These are phyloP conservation scores for Leptopilina clavipes DNA, from an alignment of 1,140 invertebrate genomes.

Conservation along the genomic window DNA sequence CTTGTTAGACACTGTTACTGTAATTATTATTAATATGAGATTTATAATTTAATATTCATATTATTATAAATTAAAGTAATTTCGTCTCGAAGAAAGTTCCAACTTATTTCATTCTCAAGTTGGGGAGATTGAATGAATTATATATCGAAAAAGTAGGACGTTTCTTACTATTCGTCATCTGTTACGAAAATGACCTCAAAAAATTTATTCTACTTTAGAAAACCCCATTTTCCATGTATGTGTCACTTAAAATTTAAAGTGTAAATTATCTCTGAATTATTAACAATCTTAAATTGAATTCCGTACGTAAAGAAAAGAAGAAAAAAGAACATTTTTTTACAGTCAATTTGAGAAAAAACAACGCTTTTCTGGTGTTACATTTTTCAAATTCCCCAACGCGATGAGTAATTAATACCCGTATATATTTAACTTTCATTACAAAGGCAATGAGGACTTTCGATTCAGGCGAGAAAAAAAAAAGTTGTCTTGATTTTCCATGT, in stretches of 20 bases:
- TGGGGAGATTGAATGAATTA: background rate
- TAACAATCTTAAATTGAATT: no score
- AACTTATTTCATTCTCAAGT: background rate
- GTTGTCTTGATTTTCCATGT: background rate
- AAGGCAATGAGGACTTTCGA: background rate
- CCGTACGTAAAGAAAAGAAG: background rate
- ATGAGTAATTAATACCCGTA: slow-evolving; percentile 2
- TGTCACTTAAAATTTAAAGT: background rate
- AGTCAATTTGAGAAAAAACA: background rate
- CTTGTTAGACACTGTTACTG: no score
- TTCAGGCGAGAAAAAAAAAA: background rate
- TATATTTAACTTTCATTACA: background rate
- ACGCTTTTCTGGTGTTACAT: no score
- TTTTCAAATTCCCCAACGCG: background rate
- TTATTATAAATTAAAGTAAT: background rate
- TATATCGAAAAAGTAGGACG: background rate
- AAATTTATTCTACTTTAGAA: background rate
- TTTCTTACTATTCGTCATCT: slow-evolving; percentile 1
- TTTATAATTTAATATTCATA: no score
- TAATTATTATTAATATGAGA: no score
- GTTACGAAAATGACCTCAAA: slow-evolving; percentile 12
- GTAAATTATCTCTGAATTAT: background rate
- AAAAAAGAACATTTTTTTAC: background rate
- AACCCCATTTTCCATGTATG: background rate
- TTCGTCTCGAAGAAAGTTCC: background rate